Evolutionary conservation across 1,140 invertebrate species (phyloP).

Genomic region (Chrysopa pallens): DNA sequence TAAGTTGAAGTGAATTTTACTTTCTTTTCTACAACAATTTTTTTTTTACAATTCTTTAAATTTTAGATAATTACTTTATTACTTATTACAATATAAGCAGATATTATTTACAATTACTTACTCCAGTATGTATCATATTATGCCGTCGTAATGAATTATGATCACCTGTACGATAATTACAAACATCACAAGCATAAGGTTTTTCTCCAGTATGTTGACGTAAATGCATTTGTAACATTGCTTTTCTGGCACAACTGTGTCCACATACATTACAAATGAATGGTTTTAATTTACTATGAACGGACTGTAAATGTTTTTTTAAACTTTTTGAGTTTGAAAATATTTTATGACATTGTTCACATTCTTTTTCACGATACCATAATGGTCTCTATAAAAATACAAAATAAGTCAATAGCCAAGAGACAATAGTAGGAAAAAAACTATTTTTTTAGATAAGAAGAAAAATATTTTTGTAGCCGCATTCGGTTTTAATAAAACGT

Average conservation of each 20-base stretch:
- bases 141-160: conserved; percentile 56
- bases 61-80: background rate
- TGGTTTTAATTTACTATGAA: conserved; percentile 59
- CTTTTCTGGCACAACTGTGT: conserved; percentile 47
- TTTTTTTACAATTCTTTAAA: background rate
- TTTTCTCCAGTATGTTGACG: conserved; percentile 58
- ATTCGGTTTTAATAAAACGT: too few relatives aligned
- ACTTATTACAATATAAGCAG: too few relatives aligned
- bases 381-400: conserved; percentile 18
- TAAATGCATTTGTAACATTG: conserved; percentile 40
- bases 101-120: conserved; percentile 8
- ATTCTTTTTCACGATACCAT: conserved; percentile 47
- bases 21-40: conserved; percentile 8
- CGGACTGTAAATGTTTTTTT: conserved; percentile 55
- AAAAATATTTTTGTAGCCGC: too few relatives aligned
- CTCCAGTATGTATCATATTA: conserved; percentile 54
- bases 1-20: too few relatives aligned
- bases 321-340: conserved; percentile 59
- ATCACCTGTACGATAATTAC: conserved; percentile 49
- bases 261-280: conserved; percentile 61
- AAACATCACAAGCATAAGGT: conserved; percentile 50
- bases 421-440: too few relatives aligned
- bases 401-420: too few relatives aligned
- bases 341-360: conserved; percentile 43
- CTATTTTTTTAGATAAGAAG: too few relatives aligned